phyloP scores from a whole-genome alignment of 1,140 invertebrate species.

The Drosophila carrolli region DNA sequence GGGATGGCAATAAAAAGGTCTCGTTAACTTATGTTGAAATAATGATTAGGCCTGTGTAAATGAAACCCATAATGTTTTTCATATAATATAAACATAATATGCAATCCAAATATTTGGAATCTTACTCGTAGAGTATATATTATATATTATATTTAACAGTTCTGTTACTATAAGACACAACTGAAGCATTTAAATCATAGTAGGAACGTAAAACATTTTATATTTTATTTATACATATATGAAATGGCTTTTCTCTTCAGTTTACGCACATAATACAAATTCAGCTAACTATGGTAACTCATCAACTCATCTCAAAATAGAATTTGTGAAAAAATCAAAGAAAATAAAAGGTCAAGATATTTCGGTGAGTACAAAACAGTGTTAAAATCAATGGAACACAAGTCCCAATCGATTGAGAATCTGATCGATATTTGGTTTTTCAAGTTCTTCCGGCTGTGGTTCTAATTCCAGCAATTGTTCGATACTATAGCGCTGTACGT shows the following conservation, averaged over 20 bases:
- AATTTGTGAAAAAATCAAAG: neutral
- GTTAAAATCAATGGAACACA: neutral
- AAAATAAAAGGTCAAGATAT: neutral
- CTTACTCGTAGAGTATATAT: too few relatives aligned
- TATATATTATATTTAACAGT: too few relatives aligned
- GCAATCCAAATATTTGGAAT: too few relatives aligned
- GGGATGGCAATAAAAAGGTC: too few relatives aligned
- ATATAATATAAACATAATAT: too few relatives aligned
- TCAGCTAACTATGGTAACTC: neutral
- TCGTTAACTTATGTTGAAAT: too few relatives aligned
- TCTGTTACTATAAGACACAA: too few relatives aligned
- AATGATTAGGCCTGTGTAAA: too few relatives aligned
- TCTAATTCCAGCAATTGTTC: conserved; percentile 52
- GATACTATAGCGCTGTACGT: conserved; percentile 41
- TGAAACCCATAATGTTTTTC: too few relatives aligned
- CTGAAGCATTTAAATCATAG: too few relatives aligned
- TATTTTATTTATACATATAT: neutral
- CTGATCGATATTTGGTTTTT: conserved; percentile 20
- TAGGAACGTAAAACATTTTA: neutral
- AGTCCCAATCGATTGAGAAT: conserved; percentile 15
- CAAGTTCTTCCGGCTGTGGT: conserved; percentile 40
- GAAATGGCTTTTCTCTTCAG: neutral
- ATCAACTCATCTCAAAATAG: neutral
- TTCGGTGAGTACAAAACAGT: neutral
- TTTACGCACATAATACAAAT: neutral